phyloP scores from a whole-genome alignment of 2,888 invertebrate genomes.

The Lasius fuliginosus region DNA sequence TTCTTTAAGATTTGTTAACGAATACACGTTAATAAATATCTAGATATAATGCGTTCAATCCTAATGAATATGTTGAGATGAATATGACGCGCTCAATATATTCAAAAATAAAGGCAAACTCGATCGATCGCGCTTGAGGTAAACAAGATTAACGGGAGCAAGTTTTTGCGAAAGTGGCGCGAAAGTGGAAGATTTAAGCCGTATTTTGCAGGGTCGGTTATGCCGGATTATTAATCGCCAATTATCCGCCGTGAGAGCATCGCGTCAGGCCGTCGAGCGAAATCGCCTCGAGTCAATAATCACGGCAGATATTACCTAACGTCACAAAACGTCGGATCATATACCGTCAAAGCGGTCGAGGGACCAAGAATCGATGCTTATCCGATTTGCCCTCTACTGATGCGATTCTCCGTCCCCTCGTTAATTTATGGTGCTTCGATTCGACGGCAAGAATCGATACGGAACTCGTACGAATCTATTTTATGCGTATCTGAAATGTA shows the following conservation, averaged over 20 bases:
- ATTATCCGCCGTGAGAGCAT: constrained; percentile 41
- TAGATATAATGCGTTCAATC: background rate
- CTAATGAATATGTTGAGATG: background rate
- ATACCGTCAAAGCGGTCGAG: constrained; percentile 25
- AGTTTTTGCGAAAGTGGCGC: background rate
- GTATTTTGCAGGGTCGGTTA: constrained; percentile 8
- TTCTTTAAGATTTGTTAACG: background rate
- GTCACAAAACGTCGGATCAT: constrained; percentile 41
- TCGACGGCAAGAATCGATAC: background rate
- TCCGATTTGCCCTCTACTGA: constrained; percentile 14
- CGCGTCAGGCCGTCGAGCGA: constrained; percentile 29
- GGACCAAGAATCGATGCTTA: constrained; percentile 8
- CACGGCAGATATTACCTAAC: constrained; percentile 43
- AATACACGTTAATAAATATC: background rate
- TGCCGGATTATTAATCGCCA: constrained; percentile 39
- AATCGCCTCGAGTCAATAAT: constrained; percentile 55
- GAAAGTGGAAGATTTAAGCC: background rate
- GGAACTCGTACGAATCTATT: background rate
- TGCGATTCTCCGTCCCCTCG: background rate
- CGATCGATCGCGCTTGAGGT: background rate
- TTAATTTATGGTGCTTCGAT: constrained; percentile 19
- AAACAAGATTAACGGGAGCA: constrained; percentile 11
- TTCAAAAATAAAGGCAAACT: background rate
- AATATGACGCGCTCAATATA: background rate
- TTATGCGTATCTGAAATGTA: background rate